Conservation (phyloP, 2,888 invertebrate genomes). For the Tetropium fuscum region DNA sequence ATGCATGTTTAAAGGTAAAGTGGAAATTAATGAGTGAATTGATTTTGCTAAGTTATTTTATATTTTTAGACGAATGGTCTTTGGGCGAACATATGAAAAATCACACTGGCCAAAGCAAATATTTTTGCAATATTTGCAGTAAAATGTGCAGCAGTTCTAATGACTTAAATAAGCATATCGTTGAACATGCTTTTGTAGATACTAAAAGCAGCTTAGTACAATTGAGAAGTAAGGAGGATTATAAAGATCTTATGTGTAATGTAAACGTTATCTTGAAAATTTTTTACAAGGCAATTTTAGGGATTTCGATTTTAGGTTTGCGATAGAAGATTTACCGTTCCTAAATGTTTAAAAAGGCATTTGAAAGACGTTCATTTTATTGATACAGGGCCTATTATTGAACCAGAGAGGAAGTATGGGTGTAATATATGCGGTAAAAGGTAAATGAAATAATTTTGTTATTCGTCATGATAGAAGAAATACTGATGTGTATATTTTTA, state of each 20-base stretch:
- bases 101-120: constrained; percentile 60
- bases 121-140: constrained; percentile 59
- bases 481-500: constrained; percentile 36
- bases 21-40: constrained; percentile 1
- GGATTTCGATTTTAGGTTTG: constrained; percentile 54
- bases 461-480: not conserved
- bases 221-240: constrained; percentile 22
- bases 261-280: constrained; percentile 43
- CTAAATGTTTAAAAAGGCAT: constrained; percentile 57
- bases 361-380: constrained; percentile 56
- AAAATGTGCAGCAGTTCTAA: constrained; percentile 55
- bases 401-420: constrained; percentile 56
- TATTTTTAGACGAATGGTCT: constrained; percentile 60
- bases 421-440: constrained; percentile 63
- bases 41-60: not conserved
- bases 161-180: constrained; percentile 56
- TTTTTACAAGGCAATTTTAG: not conserved
- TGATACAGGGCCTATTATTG: constrained; percentile 42
- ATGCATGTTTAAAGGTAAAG: constrained; percentile 59
- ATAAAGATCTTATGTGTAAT: constrained; percentile 51
- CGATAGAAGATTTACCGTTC: constrained; percentile 55
- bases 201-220: constrained; percentile 33
- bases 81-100: constrained; percentile 61
- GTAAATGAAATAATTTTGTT: constrained; percentile 38
- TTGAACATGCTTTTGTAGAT: constrained; percentile 51